A percentile compares a stretch with the other conserved stretches of the same genome.
Conservation (phyloP, 2,888 invertebrate species). For the Enchytraeus crypticus region DNA sequence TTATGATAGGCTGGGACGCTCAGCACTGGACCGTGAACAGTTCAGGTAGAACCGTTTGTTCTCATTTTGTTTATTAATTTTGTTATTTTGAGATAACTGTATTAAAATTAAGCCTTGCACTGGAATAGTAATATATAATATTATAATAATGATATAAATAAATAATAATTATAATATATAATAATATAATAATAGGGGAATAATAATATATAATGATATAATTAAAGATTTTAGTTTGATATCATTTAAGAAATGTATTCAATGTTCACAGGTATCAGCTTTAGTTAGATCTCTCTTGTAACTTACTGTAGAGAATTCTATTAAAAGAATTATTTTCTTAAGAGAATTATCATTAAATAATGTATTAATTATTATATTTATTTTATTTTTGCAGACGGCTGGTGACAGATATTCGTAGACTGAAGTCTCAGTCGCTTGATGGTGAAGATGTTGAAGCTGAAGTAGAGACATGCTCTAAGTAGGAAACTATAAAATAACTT, state of each 20-base stretch:
- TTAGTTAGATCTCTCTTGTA: too few relatives aligned
- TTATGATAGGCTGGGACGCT: slow-evolving; percentile 30
- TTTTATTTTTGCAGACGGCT: slow-evolving; percentile 12
- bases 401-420: slow-evolving; percentile 54
- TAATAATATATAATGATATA: too few relatives aligned
- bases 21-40: slow-evolving; percentile 51
- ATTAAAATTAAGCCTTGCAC: too few relatives aligned
- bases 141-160: too few relatives aligned
- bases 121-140: too few relatives aligned
- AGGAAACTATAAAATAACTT: slow-evolving; percentile 16
- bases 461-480: slow-evolving; percentile 51
- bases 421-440: slow-evolving; percentile 54
- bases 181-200: neutral
- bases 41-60: slow-evolving; percentile 43
- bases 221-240: too few relatives aligned
- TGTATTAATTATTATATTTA: neutral
- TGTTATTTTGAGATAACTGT: too few relatives aligned
- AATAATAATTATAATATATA: neutral
- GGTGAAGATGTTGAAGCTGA: slow-evolving; percentile 55
- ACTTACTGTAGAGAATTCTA: too few relatives aligned
- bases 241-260: too few relatives aligned
- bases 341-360: neutral
- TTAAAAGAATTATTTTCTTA: neutral
- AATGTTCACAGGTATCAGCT: too few relatives aligned
- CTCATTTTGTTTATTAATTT: neutral